phyloP scores from a whole-genome alignment of 2,888 invertebrate genomes.

The Octodonta nipae region DNA sequence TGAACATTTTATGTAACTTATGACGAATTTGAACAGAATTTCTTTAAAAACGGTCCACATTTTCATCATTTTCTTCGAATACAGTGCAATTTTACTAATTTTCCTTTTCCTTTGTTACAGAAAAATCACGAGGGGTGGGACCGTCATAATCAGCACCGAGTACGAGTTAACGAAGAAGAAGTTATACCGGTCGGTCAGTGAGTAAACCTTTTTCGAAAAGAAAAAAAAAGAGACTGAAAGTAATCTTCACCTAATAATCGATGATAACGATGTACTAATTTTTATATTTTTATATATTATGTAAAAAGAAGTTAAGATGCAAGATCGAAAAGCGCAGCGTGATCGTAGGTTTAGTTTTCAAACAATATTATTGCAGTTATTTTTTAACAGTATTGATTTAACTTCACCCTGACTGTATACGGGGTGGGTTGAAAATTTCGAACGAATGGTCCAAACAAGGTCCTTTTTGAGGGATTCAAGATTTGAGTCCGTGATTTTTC shows the following conservation, averaged over 20 bases:
- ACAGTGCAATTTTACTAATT: conserved; percentile 1
- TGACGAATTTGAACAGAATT: no score
- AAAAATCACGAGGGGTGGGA: conserved; percentile 72
- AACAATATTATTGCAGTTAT: conserved; percentile 12
- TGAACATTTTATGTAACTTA: no score
- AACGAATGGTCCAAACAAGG: conserved; percentile 16
- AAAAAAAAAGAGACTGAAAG: conserved; percentile 18
- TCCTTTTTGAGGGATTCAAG: conserved; percentile 10
- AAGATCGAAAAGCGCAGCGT: conserved; percentile 25
- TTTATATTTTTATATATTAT: conserved; percentile 20
- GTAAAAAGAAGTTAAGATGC: conserved; percentile 20
- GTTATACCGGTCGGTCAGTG: conserved; percentile 49
- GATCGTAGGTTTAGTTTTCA: conserved; percentile 27
- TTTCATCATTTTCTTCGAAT: no score
- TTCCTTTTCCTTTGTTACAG: conserved; percentile 36
- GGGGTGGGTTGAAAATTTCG: conserved; percentile 7
- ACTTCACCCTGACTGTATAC: no score
- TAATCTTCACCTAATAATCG: conserved; percentile 11
- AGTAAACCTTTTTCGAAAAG: conserved; percentile 8
- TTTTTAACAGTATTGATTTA: conserved; percentile 18
- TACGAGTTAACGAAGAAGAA: conserved; percentile 83
- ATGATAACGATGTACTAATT: conserved; percentile 17
- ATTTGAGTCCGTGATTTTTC: conserved; percentile 18
- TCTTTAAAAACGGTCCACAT: no score
- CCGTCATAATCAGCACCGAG: conserved; percentile 75